These are phyloP conservation scores for Cotesia typhae DNA, from an alignment of 1,140 invertebrate genomes.

Conservation along the genomic window DNA sequence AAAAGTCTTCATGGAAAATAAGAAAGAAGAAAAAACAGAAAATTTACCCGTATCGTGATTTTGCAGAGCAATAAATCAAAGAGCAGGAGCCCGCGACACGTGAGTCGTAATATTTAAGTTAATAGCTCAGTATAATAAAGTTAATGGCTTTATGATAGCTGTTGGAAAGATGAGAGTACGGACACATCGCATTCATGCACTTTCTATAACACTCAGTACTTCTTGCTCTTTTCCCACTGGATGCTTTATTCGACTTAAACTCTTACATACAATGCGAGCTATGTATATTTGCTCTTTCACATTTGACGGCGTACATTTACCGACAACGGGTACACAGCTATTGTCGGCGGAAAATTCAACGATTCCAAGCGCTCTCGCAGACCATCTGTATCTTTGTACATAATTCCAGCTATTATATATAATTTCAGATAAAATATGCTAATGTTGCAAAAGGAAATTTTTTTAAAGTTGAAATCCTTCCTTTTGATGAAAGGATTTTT, in stretches of 20 bases:
- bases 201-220: slow-evolving; percentile 37
- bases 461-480: too few species aligned
- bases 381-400: slow-evolving; percentile 10
- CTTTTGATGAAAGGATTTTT: too few species aligned
- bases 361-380: slow-evolving; percentile 26
- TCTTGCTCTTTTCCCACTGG: slow-evolving; percentile 37
- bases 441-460: too few species aligned
- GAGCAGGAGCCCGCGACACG: slow-evolving; percentile 57
- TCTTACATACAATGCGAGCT: not conserved
- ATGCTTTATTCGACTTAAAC: not conserved
- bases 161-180: slow-evolving; percentile 48
- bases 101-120: slow-evolving; percentile 65
- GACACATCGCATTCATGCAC: slow-evolving; percentile 35
- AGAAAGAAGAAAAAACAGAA: slow-evolving; percentile 12
- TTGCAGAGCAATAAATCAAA: slow-evolving; percentile 40
- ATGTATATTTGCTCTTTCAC: too few species aligned
- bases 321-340: not conserved
- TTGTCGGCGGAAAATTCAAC: slow-evolving; percentile 31
- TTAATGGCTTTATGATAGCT: slow-evolving; percentile 65
- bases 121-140: slow-evolving; percentile 64
- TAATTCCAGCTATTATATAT: not conserved
- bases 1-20: not conserved
- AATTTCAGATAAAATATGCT: too few species aligned
- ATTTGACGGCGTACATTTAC: not conserved
- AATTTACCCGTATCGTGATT: slow-evolving; percentile 36